phyloP scores from a whole-genome alignment of 2,888 invertebrate genomes.

The Chelonus formosanus region DNA sequence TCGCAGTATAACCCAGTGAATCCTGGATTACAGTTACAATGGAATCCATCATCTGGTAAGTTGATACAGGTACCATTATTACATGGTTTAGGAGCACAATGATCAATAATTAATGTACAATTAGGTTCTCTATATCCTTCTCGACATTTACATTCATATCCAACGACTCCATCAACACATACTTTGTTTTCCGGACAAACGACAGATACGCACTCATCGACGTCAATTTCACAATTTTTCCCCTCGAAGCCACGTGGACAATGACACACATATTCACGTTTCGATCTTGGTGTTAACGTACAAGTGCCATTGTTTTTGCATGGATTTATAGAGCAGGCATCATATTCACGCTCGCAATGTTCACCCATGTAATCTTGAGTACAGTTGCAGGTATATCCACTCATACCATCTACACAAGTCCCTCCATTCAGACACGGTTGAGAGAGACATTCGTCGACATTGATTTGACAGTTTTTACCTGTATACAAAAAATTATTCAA shows the following conservation, averaged over 20 bases:
- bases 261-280: conserved; percentile 70
- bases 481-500: conserved; percentile 13
- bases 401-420: conserved; percentile 66
- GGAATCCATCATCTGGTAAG: conserved; percentile 70
- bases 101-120: conserved; percentile 69
- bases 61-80: conserved; percentile 79
- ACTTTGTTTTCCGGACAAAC: conserved; percentile 67
- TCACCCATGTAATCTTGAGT: conserved; percentile 69
- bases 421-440: conserved; percentile 69
- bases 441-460: conserved; percentile 66
- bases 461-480: conserved; percentile 70
- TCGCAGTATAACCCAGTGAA: conserved; percentile 73
- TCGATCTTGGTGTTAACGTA: conserved; percentile 63
- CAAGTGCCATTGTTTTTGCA: conserved; percentile 75
- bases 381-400: conserved; percentile 70
- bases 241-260: conserved; percentile 76
- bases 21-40: conserved; percentile 77
- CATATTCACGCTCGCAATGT: conserved; percentile 69
- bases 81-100: conserved; percentile 76
- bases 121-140: conserved; percentile 71
- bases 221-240: conserved; percentile 71
- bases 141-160: conserved; percentile 72
- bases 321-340: conserved; percentile 70
- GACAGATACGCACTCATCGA: conserved; percentile 73
- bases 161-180: conserved; percentile 69